Evolutionary conservation across 1,140 invertebrate genomes (phyloP).

Genomic region (Orius insidiosus): DNA sequence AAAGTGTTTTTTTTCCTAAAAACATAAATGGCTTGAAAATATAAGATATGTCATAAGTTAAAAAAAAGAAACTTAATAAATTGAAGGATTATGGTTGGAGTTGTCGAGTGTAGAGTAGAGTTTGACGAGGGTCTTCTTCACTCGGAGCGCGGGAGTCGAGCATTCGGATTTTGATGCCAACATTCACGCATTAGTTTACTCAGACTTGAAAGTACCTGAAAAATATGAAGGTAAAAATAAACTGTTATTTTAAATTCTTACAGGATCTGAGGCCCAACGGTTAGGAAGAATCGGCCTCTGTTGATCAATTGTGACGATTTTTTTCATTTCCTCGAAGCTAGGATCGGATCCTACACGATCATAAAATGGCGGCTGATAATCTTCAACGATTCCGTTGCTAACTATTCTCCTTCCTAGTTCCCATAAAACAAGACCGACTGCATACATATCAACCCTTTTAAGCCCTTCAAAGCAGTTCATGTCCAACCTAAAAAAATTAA

Average conservation of each 20-base stretch:
- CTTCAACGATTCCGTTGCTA: slow-evolving; percentile 52
- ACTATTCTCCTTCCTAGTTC: slow-evolving; percentile 62
- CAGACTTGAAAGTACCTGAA: slow-evolving; percentile 65
- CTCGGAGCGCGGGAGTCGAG: slow-evolving; percentile 72
- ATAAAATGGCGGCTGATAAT: slow-evolving; percentile 77
- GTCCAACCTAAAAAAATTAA: slow-evolving; percentile 59
- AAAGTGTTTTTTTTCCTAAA: too few relatives aligned
- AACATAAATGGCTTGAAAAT: too few relatives aligned
- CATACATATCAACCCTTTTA: slow-evolving; percentile 77
- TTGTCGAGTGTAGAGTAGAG: slow-evolving; percentile 24
- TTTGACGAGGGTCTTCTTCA: slow-evolving; percentile 83
- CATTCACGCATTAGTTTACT: slow-evolving; percentile 80
- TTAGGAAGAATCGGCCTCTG: slow-evolving; percentile 63
- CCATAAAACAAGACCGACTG: slow-evolving; percentile 82
- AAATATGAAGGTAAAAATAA: slow-evolving; percentile 14
- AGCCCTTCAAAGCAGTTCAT: slow-evolving; percentile 72
- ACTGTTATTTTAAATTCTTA: slow-evolving; percentile 27
- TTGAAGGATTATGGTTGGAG: too few relatives aligned
- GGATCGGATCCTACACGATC: slow-evolving; percentile 77
- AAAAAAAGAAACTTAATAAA: too few relatives aligned
- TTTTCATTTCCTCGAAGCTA: slow-evolving; percentile 84
- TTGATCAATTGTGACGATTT: slow-evolving; percentile 76
- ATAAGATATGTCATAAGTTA: too few relatives aligned
- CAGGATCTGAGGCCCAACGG: slow-evolving; percentile 60
- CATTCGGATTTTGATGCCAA: slow-evolving; percentile 84